Conservation (phyloP, 2,113 vertebrate species). For the Helogale parvula region DNA sequence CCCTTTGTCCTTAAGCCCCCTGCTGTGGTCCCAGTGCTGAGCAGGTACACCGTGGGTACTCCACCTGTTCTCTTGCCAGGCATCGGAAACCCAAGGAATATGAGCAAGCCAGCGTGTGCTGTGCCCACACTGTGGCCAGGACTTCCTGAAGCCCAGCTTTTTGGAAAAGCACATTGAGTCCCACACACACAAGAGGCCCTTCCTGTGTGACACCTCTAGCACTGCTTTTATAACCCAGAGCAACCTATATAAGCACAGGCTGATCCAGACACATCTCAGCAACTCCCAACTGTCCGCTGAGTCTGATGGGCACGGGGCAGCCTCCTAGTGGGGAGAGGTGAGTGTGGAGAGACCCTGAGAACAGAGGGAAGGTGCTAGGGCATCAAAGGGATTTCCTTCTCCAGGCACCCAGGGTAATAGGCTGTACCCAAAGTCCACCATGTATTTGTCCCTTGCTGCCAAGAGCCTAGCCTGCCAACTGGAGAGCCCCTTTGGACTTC, state of each 20-base stretch:
- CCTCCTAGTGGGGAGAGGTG: constrained; percentile 56
- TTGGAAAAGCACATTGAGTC: constrained; percentile 93
- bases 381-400: not conserved
- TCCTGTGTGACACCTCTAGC: constrained; percentile 88
- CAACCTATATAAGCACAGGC: constrained; percentile 93
- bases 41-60: constrained; percentile 86
- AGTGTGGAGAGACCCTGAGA: constrained; percentile 17
- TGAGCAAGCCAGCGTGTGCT: constrained; percentile 88
- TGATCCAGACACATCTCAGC: constrained; percentile 90
- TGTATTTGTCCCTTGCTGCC: not conserved
- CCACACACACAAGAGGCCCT: constrained; percentile 91
- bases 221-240: constrained; percentile 93
- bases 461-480: constrained; percentile 53
- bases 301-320: constrained; percentile 75
- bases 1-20: constrained; percentile 73
- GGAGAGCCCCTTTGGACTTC: constrained; percentile 40
- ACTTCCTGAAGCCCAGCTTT: constrained; percentile 92
- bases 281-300: constrained; percentile 88
- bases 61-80: constrained; percentile 79
- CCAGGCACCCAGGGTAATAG: not conserved
- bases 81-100: constrained; percentile 75
- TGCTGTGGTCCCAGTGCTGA: constrained; percentile 82
- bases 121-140: constrained; percentile 89
- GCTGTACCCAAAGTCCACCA: not conserved
- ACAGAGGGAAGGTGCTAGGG: not conserved